Evolutionary conservation across 2,888 invertebrate species (phyloP).

Genomic region (Prosopocoilus inquinatus): DNA sequence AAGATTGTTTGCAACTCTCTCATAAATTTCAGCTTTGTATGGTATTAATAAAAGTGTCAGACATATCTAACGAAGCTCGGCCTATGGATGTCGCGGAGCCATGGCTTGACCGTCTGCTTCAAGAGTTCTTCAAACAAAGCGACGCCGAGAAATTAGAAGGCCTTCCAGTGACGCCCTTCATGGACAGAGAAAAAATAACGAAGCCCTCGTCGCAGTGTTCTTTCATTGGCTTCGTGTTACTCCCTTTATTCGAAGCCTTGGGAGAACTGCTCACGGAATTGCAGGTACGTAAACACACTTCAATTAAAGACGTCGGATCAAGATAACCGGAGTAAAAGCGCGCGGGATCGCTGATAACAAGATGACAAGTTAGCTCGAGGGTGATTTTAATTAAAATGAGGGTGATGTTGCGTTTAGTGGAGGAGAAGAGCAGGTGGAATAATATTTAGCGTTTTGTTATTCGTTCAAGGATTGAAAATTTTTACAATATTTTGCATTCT

Average conservation of each 20-base stretch:
- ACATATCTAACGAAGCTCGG: constrained; percentile 79
- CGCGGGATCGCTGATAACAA: too few relatives aligned
- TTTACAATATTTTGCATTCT: too few relatives aligned
- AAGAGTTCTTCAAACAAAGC: constrained; percentile 75
- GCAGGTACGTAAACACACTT: constrained; percentile 53
- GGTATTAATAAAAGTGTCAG: constrained; percentile 81
- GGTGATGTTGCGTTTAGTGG: too few relatives aligned
- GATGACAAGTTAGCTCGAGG: too few relatives aligned
- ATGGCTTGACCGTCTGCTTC: constrained; percentile 73
- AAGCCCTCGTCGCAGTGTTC: constrained; percentile 82
- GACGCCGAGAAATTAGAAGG: constrained; percentile 80
- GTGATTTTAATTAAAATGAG: too few relatives aligned
- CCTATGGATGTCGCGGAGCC: constrained; percentile 82
- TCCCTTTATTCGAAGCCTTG: constrained; percentile 77
- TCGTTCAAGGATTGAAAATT: too few relatives aligned
- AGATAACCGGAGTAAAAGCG: too few relatives aligned
- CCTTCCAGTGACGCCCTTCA: constrained; percentile 80
- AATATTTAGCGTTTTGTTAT: too few relatives aligned
- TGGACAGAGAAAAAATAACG: constrained; percentile 83
- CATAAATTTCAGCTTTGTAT: constrained; percentile 61
- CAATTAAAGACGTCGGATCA: too few relatives aligned
- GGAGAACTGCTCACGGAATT: constrained; percentile 72
- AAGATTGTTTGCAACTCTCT: constrained; percentile 6
- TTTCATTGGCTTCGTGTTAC: constrained; percentile 76
- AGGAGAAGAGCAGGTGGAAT: too few relatives aligned